Evolutionary conservation across 2,113 vertebrate genomes (phyloP), one percentile per base, ranked within the genome.

Genomic region (Takifugu flavidus): DNA sequence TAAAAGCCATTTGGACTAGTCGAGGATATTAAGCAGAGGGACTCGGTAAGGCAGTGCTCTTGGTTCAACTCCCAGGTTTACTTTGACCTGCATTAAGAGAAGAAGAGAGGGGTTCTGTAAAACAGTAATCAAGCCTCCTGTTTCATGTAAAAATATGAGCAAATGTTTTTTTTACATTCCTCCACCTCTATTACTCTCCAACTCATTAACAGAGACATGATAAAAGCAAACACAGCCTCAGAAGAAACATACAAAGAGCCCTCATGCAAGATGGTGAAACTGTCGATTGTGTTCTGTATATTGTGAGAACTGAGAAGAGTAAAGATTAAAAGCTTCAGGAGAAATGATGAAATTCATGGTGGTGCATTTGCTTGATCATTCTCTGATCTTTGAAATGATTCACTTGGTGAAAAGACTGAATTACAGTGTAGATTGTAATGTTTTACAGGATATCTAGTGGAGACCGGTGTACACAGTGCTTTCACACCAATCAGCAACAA

Each of bases 31-130:
- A 46, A 75, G 72, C 53, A n/a, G 75, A 58, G 62, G 60, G 62
- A 51, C 59, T 57, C 52, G 70, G 77, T 82, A 80, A 86, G 77
- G 82, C 81, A 84, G 79, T 44, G 10, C 15, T 82, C 51, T 66
- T 47, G 47, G 20, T 59, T 67, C 27, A 53, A 53, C 56, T 74
- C 59, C 71, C 44, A 67, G 66, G n/a, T 74, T 86, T 85, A 89
- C 75, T 89, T 89, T 52, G 87, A 85, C 87, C 87, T 89, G 81
- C 13, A 25, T n/a, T 20, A 61, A 39, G 29, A 65, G 25, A 13
- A 67, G 43, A 56, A 29, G 34, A 20, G 55, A 65, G 8, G 7
- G 5, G 20, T 61, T 52, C 66, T 12, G 57, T 6, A 49, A 15
- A 55, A 46, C 4, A 72, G 0, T 49, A 20, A 53, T 3, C 28